These are phyloP conservation scores for Hedya salicella DNA, from an alignment of 2,888 invertebrate genomes.

Conservation along the genomic window DNA sequence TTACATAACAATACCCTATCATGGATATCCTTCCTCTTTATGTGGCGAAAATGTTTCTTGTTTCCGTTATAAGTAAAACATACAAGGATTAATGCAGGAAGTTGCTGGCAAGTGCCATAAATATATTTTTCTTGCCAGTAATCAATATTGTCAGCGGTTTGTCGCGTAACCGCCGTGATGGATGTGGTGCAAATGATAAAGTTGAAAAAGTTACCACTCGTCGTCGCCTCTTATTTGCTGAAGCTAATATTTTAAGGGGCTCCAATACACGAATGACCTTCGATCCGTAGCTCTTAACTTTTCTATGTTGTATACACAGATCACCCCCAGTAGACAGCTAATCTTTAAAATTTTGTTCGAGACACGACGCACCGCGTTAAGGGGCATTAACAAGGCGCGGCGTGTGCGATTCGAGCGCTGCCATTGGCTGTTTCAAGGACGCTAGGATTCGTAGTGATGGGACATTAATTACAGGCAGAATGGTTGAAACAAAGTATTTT, in stretches of 20 bases:
- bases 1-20: constrained; percentile 14
- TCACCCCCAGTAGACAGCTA: too few relatives aligned
- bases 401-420: too few relatives aligned
- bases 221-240: constrained; percentile 52
- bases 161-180: constrained; percentile 66
- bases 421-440: too few relatives aligned
- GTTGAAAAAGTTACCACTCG: constrained; percentile 59
- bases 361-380: too few relatives aligned
- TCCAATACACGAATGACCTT: too few relatives aligned
- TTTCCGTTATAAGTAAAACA: constrained; percentile 63
- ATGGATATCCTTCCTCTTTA: constrained; percentile 19
- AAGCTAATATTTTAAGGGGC: constrained; percentile 1
- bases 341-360: too few relatives aligned
- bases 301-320: too few relatives aligned
- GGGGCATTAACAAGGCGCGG: too few relatives aligned
- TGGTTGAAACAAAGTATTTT: too few relatives aligned
- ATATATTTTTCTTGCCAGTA: constrained; percentile 67
- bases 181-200: constrained; percentile 64
- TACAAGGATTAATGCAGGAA: constrained; percentile 64
- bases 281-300: too few relatives aligned
- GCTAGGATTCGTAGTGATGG: too few relatives aligned
- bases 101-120: constrained; percentile 64
- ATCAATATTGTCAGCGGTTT: constrained; percentile 75
- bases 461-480: too few relatives aligned
- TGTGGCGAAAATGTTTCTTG: constrained; percentile 57